A percentile compares a stretch with the other conserved stretches of the same genome.
Conservation (phyloP, 2,797 vertebrate species). For the Mus spretus region DNA sequence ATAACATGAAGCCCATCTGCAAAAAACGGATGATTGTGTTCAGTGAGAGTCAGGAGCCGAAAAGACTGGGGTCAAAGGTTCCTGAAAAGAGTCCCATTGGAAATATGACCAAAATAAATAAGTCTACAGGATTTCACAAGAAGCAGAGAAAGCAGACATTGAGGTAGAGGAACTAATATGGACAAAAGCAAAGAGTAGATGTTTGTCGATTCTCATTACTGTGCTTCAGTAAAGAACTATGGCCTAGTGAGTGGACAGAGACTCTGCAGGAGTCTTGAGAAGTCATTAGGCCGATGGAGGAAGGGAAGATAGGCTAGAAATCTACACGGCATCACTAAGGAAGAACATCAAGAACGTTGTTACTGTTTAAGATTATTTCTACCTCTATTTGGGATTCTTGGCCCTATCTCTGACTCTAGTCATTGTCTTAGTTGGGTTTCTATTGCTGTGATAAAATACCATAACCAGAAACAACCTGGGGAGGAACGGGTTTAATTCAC, state of each 20-base stretch:
- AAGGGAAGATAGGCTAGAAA: neutral
- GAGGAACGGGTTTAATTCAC: neutral
- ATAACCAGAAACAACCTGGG: neutral
- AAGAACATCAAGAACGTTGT: neutral
- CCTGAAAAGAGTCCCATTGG: neutral
- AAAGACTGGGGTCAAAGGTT: neutral
- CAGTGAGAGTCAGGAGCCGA: neutral
- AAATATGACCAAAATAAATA: neutral
- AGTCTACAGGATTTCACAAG: neutral
- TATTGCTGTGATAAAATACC: neutral
- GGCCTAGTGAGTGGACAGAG: neutral
- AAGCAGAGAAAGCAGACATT: neutral
- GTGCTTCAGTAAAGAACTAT: neutral
- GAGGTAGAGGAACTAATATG: neutral
- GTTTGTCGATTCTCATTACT: neutral
- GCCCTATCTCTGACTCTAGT: neutral
- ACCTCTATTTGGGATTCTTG: neutral
- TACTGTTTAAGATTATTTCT: constrained; percentile 18
- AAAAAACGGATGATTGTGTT: neutral
- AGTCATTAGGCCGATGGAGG: neutral
- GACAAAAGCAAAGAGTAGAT: neutral
- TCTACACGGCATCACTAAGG: neutral
- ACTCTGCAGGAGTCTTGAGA: neutral
- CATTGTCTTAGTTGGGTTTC: neutral
- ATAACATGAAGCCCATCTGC: neutral